These are phyloP conservation scores for Oscheius sp. DNA, from an alignment of 2,888 invertebrate species.

Conservation along the genomic window DNA sequence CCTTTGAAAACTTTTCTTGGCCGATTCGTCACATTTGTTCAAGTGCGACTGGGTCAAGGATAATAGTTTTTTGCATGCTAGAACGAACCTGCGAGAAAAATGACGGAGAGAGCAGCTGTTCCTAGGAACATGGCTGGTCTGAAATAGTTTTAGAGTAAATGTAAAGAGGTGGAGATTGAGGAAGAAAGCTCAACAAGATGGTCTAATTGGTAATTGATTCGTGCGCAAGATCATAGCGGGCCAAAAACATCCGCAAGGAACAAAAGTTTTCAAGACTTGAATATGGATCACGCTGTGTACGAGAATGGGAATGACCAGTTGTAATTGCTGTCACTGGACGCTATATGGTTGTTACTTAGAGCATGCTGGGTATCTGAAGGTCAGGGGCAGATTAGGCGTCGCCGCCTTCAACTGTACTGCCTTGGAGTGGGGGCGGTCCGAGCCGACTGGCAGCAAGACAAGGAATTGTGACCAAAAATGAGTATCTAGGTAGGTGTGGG, in stretches of 20 bases:
- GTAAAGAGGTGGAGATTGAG: not conserved
- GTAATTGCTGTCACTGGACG: conserved; percentile 25
- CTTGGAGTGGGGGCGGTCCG: conserved; percentile 5
- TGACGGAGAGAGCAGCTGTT: conserved; percentile 23
- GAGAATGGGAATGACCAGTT: conserved; percentile 16
- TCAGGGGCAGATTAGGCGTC: conserved; percentile 36
- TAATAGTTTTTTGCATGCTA: conserved; percentile 18
- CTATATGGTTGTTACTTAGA: conserved; percentile 37
- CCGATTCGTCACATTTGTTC: conserved; percentile 26
- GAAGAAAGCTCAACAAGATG: conserved; percentile 20
- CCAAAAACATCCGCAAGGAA: conserved; percentile 27
- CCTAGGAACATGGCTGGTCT: conserved; percentile 32
- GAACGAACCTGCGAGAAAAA: conserved; percentile 24
- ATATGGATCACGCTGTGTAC: conserved; percentile 8
- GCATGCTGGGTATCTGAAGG: conserved; percentile 32
- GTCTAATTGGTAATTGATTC: conserved; percentile 34
- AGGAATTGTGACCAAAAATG: not conserved
- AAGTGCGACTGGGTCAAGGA: conserved; percentile 30
- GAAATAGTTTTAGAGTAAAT: conserved; percentile 12
- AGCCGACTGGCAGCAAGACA: not conserved
- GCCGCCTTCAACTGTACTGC: conserved; percentile 34
- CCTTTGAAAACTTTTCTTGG: not conserved
- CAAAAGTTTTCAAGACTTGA: conserved; percentile 19
- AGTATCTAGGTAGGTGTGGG: not conserved
- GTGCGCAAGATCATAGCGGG: conserved; percentile 33